Conservation (phyloP, 2,797 vertebrate genomes). For the Meda fulgida region DNA sequence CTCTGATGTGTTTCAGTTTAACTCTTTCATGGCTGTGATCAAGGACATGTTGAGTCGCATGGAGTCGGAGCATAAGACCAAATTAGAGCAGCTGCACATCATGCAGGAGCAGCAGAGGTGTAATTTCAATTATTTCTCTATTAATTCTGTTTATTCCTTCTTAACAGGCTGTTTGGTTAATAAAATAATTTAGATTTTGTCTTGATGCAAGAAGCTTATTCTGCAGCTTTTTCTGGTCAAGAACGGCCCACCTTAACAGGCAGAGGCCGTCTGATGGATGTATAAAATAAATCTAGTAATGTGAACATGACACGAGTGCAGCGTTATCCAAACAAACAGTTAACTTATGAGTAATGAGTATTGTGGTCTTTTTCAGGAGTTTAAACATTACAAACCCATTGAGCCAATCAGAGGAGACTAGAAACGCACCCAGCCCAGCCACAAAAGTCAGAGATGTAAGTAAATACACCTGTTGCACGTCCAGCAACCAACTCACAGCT, state of each 20-base stretch:
- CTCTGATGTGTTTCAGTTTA: constrained; percentile 83
- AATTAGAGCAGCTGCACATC: constrained; percentile 94
- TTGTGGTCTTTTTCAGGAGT: constrained; percentile 68
- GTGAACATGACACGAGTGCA: neutral
- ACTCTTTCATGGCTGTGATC: constrained; percentile 96
- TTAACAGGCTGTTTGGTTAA: neutral
- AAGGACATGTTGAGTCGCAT: constrained; percentile 94
- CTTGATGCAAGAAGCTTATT: neutral
- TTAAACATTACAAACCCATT: constrained; percentile 88
- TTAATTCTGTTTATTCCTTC: neutral
- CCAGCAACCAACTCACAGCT: neutral
- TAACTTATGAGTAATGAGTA: neutral
- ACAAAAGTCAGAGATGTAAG: constrained; percentile 82
- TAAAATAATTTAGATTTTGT: neutral
- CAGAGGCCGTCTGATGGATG: neutral
- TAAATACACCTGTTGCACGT: neutral
- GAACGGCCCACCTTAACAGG: neutral
- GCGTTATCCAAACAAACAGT: neutral
- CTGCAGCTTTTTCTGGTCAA: neutral
- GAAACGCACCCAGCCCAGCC: constrained; percentile 74
- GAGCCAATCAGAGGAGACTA: constrained; percentile 82
- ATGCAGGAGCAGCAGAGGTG: constrained; percentile 99
- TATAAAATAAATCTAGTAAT: neutral
- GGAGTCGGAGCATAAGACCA: constrained; percentile 96
- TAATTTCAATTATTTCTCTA: constrained; percentile 45